Evolutionary conservation across 2,797 vertebrate species (phyloP).

Genomic region (Coluber constrictor): DNA sequence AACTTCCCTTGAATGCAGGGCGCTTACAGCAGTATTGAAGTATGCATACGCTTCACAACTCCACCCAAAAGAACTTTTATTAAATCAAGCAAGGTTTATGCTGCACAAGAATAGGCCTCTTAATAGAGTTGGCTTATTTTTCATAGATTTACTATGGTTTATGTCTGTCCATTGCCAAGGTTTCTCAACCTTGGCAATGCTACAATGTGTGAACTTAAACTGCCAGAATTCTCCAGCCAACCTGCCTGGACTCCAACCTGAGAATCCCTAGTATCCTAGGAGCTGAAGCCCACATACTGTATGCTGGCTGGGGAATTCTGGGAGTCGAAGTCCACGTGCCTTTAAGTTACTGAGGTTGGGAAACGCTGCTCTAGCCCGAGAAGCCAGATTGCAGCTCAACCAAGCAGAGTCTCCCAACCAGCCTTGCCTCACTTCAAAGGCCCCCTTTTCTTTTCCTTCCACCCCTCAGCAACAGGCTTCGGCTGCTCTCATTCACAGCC

Average conservation of each 20-base stretch:
- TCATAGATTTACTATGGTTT: not conserved
- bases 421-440: conserved; percentile 27
- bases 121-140: not conserved
- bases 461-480: not conserved
- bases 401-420: not conserved
- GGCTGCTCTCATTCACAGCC: not conserved
- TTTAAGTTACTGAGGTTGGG: not conserved
- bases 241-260: not conserved
- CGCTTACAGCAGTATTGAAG: not conserved
- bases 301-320: not conserved
- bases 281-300: not conserved
- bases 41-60: not conserved
- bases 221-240: not conserved
- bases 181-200: not conserved
- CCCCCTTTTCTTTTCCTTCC: not conserved
- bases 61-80: not conserved
- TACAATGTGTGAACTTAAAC: not conserved
- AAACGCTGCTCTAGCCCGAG: not conserved
- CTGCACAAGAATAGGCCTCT: not conserved
- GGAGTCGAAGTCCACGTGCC: not conserved
- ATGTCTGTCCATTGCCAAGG: not conserved
- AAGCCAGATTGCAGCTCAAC: not conserved
- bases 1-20: not conserved
- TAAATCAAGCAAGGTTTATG: not conserved
- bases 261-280: not conserved